Percentiles rank a stretch among this genome's conserved stretches.
Evolutionary conservation across 1,140 invertebrate genomes (phyloP).

Genomic region (Solenopsis fugax): DNA sequence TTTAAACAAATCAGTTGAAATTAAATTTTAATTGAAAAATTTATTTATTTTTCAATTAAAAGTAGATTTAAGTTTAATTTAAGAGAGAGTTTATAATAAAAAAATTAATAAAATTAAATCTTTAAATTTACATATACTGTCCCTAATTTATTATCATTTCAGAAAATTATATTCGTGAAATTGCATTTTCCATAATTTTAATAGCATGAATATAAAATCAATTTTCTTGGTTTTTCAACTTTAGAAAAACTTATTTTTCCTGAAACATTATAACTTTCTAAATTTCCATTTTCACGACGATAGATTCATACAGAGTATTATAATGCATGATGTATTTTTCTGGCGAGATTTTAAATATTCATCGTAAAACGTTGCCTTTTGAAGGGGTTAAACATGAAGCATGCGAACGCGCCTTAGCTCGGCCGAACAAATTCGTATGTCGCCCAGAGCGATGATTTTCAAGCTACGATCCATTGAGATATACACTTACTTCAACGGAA

Average conservation of each 20-base stretch:
- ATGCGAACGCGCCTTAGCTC: background rate
- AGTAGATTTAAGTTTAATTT: background rate
- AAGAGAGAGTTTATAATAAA: background rate
- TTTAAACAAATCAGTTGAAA: background rate
- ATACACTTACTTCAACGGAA: conserved; percentile 7
- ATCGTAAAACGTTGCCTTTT: background rate
- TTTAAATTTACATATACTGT: background rate
- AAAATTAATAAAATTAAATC: background rate
- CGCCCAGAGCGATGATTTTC: conserved; percentile 14
- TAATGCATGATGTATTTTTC: background rate
- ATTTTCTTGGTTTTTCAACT: background rate
- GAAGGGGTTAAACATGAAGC: conserved; percentile 16
- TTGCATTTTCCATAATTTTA: background rate
- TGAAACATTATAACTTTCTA: background rate
- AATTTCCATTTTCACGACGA: background rate
- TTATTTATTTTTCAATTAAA: background rate
- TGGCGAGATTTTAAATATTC: background rate
- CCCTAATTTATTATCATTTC: background rate
- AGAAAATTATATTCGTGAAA: background rate
- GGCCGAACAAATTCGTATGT: background rate
- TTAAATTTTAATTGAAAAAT: background rate
- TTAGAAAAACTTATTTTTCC: background rate
- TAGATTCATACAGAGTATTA: conserved; percentile 6
- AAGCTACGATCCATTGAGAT: conserved; percentile 2
- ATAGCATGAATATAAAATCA: background rate